Percentiles rank a stretch among this genome's conserved stretches.
phyloP scores from a whole-genome alignment of 2,888 invertebrate genomes.

The Pristionchus fissidentatus region DNA sequence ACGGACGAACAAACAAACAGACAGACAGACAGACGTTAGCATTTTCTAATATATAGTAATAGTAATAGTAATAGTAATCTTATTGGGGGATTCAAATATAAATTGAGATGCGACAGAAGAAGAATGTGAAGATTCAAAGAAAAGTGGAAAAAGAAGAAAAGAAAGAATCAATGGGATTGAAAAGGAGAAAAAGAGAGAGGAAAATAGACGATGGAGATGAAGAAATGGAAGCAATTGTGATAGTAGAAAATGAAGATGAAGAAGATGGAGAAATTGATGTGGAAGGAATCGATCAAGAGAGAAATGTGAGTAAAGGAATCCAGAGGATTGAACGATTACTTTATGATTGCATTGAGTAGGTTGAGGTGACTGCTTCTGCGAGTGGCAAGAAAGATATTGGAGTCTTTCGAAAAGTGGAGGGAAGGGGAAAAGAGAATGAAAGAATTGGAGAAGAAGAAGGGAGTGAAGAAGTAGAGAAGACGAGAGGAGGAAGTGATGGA shows the following conservation, averaged over 20 bases:
- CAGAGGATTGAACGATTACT: not conserved
- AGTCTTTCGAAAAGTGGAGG: no score
- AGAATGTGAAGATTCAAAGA: not conserved
- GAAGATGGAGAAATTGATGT: not conserved
- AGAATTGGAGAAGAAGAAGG: not conserved
- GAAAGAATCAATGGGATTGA: not conserved
- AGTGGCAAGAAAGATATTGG: no score
- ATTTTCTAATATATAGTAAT: no score
- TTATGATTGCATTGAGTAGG: no score
- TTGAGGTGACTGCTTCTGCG: no score
- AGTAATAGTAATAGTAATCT: not conserved
- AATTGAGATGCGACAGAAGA: not conserved
- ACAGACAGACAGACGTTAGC: no score
- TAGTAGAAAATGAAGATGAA: not conserved
- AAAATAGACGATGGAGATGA: conserved; percentile 18
- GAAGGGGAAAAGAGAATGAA: no score
- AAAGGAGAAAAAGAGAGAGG: not conserved
- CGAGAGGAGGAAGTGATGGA: conserved; percentile 6
- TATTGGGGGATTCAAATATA: not conserved
- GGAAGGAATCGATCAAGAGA: not conserved
- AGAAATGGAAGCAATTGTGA: not conserved
- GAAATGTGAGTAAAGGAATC: not conserved
- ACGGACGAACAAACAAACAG: no score
- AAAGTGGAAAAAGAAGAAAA: not conserved
- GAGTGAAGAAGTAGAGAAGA: conserved; percentile 1